Evolutionary conservation across 2,888 invertebrate species (phyloP).

Genomic region (Aleiodes leptofemur): DNA sequence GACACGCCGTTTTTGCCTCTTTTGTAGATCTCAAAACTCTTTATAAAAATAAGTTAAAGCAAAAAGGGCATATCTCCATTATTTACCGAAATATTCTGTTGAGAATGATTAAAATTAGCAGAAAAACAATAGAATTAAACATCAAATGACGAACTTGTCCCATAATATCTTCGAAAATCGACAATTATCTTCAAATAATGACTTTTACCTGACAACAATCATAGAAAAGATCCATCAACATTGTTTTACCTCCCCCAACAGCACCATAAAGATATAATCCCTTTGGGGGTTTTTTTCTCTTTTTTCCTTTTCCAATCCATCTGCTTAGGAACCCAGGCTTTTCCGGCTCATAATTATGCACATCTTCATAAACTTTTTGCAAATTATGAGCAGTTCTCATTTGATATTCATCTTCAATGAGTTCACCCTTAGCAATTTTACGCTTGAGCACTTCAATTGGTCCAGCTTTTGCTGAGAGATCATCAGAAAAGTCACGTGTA

Average conservation of each 20-base stretch:
- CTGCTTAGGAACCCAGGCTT: constrained; percentile 74
- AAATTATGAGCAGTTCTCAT: constrained; percentile 82
- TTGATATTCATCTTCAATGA: constrained; percentile 85
- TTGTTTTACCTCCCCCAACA: constrained; percentile 98
- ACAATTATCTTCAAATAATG: background rate
- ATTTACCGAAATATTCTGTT: too few relatives aligned
- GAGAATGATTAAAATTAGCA: too few relatives aligned
- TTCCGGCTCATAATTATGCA: constrained; percentile 79
- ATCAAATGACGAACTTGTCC: background rate
- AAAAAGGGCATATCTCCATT: too few relatives aligned
- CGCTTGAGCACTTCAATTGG: constrained; percentile 79
- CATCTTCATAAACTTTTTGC: constrained; percentile 82
- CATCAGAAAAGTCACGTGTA: constrained; percentile 21
- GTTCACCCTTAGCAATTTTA: constrained; percentile 79
- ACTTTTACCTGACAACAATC: constrained; percentile 80
- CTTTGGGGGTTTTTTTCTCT: constrained; percentile 78
- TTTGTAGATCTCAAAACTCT: too few relatives aligned
- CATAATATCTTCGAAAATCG: background rate
- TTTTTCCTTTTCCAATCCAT: constrained; percentile 74
- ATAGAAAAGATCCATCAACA: constrained; percentile 99
- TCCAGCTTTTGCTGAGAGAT: constrained; percentile 44
- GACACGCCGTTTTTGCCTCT: too few relatives aligned
- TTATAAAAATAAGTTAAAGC: too few relatives aligned
- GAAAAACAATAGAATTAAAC: background rate
- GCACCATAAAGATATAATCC: constrained; percentile 94